Evolutionary conservation across 2,888 invertebrate genomes (phyloP).

Genomic region (Epinotia nisella): DNA sequence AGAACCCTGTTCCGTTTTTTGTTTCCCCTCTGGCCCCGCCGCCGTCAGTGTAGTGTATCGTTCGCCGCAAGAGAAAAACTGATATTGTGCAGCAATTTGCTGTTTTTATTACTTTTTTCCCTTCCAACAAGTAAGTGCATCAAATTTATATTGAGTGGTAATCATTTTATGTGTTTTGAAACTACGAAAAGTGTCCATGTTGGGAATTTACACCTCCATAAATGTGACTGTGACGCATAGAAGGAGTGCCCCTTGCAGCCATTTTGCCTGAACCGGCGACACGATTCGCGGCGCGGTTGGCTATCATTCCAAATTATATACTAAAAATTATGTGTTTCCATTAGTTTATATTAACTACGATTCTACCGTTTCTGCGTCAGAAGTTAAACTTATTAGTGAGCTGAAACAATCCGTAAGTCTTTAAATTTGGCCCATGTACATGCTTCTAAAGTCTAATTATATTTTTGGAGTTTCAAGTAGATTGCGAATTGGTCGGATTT

Average conservation of each 20-base stretch:
- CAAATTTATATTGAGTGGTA: constrained; percentile 69
- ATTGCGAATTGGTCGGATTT: constrained; percentile 12
- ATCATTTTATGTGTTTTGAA: constrained; percentile 61
- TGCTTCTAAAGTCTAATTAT: constrained; percentile 61
- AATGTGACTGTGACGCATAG: constrained; percentile 86
- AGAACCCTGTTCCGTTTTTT: constrained; percentile 84
- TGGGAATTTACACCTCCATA: constrained; percentile 61
- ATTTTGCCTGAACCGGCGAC: constrained; percentile 84
- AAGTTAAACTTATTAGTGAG: constrained; percentile 45
- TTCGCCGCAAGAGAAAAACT: constrained; percentile 84
- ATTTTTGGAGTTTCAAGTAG: constrained; percentile 58
- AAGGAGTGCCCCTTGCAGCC: constrained; percentile 86
- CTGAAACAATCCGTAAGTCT: constrained; percentile 62
- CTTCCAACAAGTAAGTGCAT: constrained; percentile 84
- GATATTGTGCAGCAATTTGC: constrained; percentile 83
- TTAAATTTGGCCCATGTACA: constrained; percentile 62
- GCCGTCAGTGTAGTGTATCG: constrained; percentile 84
- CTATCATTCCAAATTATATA: constrained; percentile 62
- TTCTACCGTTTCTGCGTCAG: constrained; percentile 27
- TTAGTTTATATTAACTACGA: constrained; percentile 31
- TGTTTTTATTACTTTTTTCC: constrained; percentile 83
- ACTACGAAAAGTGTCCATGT: constrained; percentile 58
- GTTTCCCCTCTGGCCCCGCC: constrained; percentile 84
- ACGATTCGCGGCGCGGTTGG: constrained; percentile 81
- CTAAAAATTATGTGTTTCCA: constrained; percentile 46